Evolutionary conservation across 2,797 vertebrate species (phyloP), one percentile per base, ranked within the genome.

Genomic region (Sphenopsis melanotis): DNA sequence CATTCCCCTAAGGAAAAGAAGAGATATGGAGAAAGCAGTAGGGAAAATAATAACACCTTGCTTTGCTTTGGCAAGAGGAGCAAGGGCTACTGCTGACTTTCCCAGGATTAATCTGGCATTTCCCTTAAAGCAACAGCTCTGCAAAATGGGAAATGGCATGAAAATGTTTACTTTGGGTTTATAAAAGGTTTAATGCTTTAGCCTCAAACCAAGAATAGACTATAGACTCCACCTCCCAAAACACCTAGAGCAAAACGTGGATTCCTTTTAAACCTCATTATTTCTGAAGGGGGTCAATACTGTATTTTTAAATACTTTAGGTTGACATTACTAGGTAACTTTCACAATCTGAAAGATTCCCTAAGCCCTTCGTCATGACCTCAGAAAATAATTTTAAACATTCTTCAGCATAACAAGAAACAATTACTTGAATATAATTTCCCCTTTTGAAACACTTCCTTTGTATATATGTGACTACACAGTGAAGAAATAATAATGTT

Each of bases 61-160:
- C 47, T 95, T 89, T 87, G 88, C 84, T 57, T 19, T 93, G 87
- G 79, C 90, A 94, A 63, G 57, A 94, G 64, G 39, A 95, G 36
- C 44, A 83, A 68, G 22, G 61, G 70, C 75, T 91, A 56, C 60
- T 94, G 92, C 90, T 47, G 90, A 87, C 49, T 89, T 77, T 89
- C 42, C 64, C 68, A 61, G 59, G 36, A 78, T 32, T 80, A 91
- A 85, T 69, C 64, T 47, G 46, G 30, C 6, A 2, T 80, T 92
- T 93, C 30, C 53, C 64, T 89, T 85, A 94, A 90, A 94, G 90
- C n/a, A 90, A 77, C 44, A 82, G 71, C 65, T 83, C 30, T 71
- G 69, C 53, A 75, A 89, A 94, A 37, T 23, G 64, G 12, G 23
- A 56, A 90, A 85, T 11, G 42, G 46, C 66, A 83, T 20, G 5